Evolutionary conservation across 2,113 vertebrate genomes (phyloP), one percentile per base, ranked within the genome.

Genomic region (Onychostruthus taczanowskii): DNA sequence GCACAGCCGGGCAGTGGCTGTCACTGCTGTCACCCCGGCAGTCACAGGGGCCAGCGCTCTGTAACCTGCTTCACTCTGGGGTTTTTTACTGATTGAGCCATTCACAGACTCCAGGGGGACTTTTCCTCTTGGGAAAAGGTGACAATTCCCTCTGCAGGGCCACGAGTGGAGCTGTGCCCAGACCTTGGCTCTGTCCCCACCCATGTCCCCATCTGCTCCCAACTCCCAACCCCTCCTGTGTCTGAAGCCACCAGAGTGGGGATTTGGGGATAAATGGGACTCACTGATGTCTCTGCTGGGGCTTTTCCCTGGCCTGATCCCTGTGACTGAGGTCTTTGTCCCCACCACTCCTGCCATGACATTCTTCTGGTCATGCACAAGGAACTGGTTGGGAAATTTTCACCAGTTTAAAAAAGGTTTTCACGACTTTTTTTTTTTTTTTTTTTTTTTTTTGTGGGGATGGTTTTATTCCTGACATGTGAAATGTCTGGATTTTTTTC

Each of bases 31-130:
- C 41, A 2, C 64, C 11, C 30, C 28, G 47, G 8, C 83, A 20
- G 2, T 3, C 62, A 8, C 6, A 0, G 31, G 6, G 6, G 13
- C 50, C 30, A 23, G 59, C 3, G 3, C 50, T 3, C 16, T 22
- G 5, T 6, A 2, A 13, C 16, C 18, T 31, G 31, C 13, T 64
- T 50, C 10, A 30, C 5, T 50, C 17, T 5, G 0, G 30, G 47
- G 13, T 0, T 2, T 59, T 6, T 28, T n/a, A 3, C 13, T 1
- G 9, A n/a, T 17, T 6, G 49, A 55, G 24, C 37, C 37, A 16
- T 19, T 22, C 27, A 1, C 39, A 8, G 3, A 0, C 0, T 12
- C 9, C 6, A 2, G 33, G 80, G 30, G 14, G 50, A 8, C 30
- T 13, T 30, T 4, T n/a, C 28, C 59, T 13, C 28, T 5, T 7